These are phyloP conservation scores for Chrysemys picta DNA, from an alignment of 2,113 vertebrate species.

Conservation along the genomic window DNA sequence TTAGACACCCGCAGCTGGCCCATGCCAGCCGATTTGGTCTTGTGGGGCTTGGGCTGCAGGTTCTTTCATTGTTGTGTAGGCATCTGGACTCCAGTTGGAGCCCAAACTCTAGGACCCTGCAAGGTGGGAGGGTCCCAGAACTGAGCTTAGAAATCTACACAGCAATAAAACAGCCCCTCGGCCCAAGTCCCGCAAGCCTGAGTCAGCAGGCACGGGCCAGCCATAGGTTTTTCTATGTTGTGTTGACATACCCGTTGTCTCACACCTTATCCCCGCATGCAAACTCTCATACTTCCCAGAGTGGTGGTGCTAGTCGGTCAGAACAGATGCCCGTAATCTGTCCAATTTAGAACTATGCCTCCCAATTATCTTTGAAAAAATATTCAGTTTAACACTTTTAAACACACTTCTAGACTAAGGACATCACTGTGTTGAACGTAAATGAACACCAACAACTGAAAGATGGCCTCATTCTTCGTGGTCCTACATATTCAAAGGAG, in stretches of 20 bases:
- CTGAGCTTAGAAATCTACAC: background rate
- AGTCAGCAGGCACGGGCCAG: background rate
- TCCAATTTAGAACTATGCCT: accelerated
- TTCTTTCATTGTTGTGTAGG: no score
- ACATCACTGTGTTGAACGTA: accelerated
- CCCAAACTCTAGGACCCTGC: no score
- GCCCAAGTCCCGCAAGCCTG: background rate
- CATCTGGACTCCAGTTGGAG: no score
- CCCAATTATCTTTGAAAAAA: background rate
- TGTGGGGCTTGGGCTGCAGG: no score
- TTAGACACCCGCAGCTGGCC: no score
- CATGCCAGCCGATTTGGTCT: no score
- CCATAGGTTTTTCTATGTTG: background rate
- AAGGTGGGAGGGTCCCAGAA: background rate
- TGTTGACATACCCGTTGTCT: background rate
- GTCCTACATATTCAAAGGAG: background rate
- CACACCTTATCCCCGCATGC: background rate
- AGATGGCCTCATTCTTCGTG: accelerated
- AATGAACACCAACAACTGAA: background rate
- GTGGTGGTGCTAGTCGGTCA: background rate
- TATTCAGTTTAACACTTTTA: background rate
- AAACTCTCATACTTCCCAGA: background rate
- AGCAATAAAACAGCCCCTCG: background rate
- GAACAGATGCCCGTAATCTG: background rate
- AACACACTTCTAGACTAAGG: accelerated